phyloP scores from a whole-genome alignment of 2,888 invertebrate species.

The Limnephilus marmoratus region DNA sequence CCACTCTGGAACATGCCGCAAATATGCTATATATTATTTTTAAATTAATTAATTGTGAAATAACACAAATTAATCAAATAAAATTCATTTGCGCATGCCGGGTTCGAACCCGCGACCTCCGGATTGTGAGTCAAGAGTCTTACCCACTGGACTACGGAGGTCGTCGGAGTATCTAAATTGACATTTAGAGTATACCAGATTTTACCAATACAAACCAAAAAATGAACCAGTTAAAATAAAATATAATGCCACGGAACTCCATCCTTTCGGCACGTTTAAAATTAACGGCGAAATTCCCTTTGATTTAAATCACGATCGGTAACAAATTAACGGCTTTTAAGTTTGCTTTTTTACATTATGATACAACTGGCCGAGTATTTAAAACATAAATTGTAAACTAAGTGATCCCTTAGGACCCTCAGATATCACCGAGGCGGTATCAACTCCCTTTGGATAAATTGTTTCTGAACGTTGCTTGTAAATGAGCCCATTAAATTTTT shows the following conservation, averaged over 20 bases:
- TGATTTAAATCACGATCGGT: not conserved
- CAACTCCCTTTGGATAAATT: conserved; percentile 55
- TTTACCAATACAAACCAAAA: too few species aligned
- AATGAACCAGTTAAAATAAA: not conserved
- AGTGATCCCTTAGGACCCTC: conserved; percentile 35
- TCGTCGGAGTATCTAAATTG: too few species aligned
- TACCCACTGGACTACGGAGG: too few species aligned
- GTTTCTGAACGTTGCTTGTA: conserved; percentile 57
- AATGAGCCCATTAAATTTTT: conserved; percentile 61
- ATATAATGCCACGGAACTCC: not conserved
- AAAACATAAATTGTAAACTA: conserved; percentile 46
- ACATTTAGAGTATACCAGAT: too few species aligned
- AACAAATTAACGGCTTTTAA: not conserved
- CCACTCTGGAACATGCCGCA: too few species aligned
- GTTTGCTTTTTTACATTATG: not conserved
- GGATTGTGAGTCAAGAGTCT: too few species aligned
- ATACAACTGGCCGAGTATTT: not conserved
- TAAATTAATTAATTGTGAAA: too few species aligned
- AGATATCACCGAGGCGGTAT: conserved; percentile 47
- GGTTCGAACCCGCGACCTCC: too few species aligned
- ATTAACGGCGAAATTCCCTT: not conserved
- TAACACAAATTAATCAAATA: too few species aligned
- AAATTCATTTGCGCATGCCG: too few species aligned
- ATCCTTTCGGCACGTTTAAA: conserved; percentile 1
- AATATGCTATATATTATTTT: too few species aligned